phyloP scores from a whole-genome alignment of 2,113 vertebrate species.

The Cottus gobio region DNA sequence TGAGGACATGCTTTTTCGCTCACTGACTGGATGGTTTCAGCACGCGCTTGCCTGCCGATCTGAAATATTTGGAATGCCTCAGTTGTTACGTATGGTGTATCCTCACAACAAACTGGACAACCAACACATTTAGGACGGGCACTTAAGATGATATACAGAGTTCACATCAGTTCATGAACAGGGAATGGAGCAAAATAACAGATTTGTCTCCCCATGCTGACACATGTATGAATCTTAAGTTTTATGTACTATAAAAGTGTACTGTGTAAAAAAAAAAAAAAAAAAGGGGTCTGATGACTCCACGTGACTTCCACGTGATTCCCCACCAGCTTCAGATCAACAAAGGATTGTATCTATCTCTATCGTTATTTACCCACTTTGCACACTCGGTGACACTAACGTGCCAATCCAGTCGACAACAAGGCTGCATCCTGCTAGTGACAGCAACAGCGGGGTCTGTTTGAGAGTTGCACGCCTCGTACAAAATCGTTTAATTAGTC shows the following conservation, averaged over 20 bases:
- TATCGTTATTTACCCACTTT: background rate
- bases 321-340: background rate
- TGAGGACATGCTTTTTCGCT: slow-evolving; percentile 45
- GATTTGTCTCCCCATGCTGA: background rate
- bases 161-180: slow-evolving; percentile 5
- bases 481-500: background rate
- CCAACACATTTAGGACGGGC: slow-evolving; percentile 4
- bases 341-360: background rate
- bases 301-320: background rate
- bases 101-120: slow-evolving; percentile 22
- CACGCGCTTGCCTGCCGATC: slow-evolving; percentile 49
- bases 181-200: background rate
- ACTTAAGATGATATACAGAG: background rate
- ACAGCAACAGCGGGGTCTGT: background rate
- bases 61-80: slow-evolving; percentile 53
- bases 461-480: background rate
- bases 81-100: slow-evolving; percentile 9
- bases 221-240: background rate
- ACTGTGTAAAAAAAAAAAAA: too few species aligned
- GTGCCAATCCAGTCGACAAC: background rate
- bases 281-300: too few species aligned
- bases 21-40: slow-evolving; percentile 44
- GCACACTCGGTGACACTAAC: background rate
- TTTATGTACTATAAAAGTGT: background rate
- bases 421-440: background rate